Percentiles rank a stretch among this genome's conserved stretches.
phyloP scores from a whole-genome alignment of 2,888 invertebrate genomes.

The Amphipyra tragopoginis region DNA sequence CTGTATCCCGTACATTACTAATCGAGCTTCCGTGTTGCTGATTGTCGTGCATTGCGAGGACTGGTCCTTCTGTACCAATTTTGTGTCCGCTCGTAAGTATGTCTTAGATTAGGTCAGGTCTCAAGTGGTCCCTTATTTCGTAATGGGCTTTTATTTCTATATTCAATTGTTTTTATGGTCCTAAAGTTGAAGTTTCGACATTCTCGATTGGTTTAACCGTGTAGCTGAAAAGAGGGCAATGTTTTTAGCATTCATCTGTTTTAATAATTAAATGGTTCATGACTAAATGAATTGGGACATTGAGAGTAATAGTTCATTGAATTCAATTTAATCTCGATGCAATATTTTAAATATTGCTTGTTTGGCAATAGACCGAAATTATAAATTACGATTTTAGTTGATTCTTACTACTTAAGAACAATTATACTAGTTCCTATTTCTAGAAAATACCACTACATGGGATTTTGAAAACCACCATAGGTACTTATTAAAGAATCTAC shows the following conservation, averaged over 20 bases:
- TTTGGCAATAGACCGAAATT: no score
- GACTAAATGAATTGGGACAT: not conserved
- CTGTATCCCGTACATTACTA: no score
- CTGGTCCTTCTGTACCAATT: conserved; percentile 21
- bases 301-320: no score
- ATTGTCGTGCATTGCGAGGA: not conserved
- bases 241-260: conserved; percentile 30
- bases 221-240: conserved; percentile 15
- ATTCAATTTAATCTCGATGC: no score
- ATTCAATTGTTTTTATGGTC: conserved; percentile 49
- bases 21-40: no score
- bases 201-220: conserved; percentile 26
- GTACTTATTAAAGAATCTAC: no score
- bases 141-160: conserved; percentile 26
- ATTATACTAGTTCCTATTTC: no score
- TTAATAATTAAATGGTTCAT: conserved; percentile 15
- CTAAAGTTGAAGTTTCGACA: conserved; percentile 35
- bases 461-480: no score
- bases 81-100: not conserved
- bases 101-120: conserved; percentile 51
- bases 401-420: no score
- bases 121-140: conserved; percentile 48
- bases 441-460: no score
- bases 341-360: no score
- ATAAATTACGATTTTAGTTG: no score